Evolutionary conservation across 1,140 invertebrate species (phyloP).

Genomic region (Sycophaga agraensis): DNA sequence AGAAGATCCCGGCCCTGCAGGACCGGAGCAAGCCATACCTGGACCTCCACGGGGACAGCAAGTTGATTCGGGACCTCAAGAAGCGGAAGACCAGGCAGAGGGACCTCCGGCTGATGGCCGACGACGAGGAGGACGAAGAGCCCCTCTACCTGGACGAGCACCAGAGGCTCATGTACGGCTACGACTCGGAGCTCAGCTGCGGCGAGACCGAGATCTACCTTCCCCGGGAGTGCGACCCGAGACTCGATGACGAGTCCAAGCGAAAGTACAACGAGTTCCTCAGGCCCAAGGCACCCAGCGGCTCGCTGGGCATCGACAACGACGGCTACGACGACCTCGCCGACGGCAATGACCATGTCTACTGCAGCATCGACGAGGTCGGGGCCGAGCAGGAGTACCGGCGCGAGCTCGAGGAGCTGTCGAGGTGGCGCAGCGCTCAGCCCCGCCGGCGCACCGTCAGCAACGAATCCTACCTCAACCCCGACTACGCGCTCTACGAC

Average conservation of each 20-base stretch:
- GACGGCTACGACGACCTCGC: slow-evolving; percentile 34
- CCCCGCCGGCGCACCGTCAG: slow-evolving; percentile 40
- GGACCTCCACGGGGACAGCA: slow-evolving; percentile 49
- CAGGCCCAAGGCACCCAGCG: background rate
- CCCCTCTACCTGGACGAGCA: background rate
- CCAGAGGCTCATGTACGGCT: slow-evolving; percentile 43
- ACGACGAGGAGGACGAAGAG: background rate
- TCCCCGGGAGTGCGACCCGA: slow-evolving; percentile 22
- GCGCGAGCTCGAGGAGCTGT: slow-evolving; percentile 17
- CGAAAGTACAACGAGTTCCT: slow-evolving; percentile 39
- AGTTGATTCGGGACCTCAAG: slow-evolving; percentile 2
- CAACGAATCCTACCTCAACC: slow-evolving; percentile 46
- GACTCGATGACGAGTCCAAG: slow-evolving; percentile 33
- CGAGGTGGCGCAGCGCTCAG: slow-evolving; percentile 30
- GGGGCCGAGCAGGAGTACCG: background rate
- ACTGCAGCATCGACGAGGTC: slow-evolving; percentile 50
- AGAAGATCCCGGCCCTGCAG: slow-evolving; percentile 48
- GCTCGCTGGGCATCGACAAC: slow-evolving; percentile 29
- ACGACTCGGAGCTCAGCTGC: slow-evolving; percentile 47
- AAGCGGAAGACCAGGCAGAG: background rate
- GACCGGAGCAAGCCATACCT: slow-evolving; percentile 55
- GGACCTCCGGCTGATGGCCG: background rate
- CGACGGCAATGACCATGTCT: slow-evolving; percentile 46
- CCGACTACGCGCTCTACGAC: slow-evolving; percentile 35
- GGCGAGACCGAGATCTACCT: slow-evolving; percentile 43